Base-by-base conservation (phyloP, 2,888 invertebrate genomes). In the Quadriops clusia region DNA sequence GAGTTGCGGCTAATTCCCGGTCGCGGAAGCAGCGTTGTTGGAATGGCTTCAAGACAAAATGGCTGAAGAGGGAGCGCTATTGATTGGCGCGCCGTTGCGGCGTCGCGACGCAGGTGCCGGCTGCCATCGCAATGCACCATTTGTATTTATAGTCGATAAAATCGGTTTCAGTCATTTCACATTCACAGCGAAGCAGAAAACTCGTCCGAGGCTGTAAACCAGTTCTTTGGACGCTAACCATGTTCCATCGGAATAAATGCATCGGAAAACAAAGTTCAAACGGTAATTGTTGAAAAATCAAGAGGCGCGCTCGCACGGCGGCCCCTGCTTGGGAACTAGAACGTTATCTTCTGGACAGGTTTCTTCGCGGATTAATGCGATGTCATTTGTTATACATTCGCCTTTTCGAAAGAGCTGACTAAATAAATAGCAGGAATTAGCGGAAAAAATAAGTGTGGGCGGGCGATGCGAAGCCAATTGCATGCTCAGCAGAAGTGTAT, bases 21-120 rank as follows among this genome's bases (percentile, higher is more conserved):
- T 43, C 44, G 41, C 43, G 37, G 41, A 43, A 44, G 42, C 39
- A 37, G 38, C 49, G 45, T 24, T 34, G 44, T 39, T 39, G 40
- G 41, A 45, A 47, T 46, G 54, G 54, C 53, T 53, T 51, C 53
- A 57, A 59, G 60, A 60, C 60, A 60, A 60, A 60, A 61, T 61
- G 60, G 60, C 60, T 53, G 60, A 53, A 56, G 51, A 47, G 56
- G 53, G 56, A 51, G 50, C 47, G 50, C 53, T 54, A 60, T 59
- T 58, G 59, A 58, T 59, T 54, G 58, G 56, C 50, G 51, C 50
- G 50, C 47, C 49, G 55, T 51, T 41, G 46, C 51, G 49, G 50
- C 55, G 58, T 49, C 54, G 56, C 55, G 55, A 47, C 54, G 55
- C 53, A 53, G 54, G 55, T 54, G 54, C 49, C 46, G 38, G 35